Base-by-base conservation (phyloP, 2,888 invertebrate genomes). In the Torymus tubicola region DNA sequence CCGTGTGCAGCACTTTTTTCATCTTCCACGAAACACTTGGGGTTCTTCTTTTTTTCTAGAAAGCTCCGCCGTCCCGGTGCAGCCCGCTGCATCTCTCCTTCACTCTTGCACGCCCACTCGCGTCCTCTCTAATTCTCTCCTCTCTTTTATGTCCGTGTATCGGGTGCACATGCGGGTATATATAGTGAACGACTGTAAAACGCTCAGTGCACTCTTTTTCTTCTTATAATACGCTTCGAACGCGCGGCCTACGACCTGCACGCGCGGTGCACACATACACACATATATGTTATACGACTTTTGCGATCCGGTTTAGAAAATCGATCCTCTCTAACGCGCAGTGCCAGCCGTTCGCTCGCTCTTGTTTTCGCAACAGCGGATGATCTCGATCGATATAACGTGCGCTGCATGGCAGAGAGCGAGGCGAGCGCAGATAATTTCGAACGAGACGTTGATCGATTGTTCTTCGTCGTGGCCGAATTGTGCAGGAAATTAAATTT, bases 391-490 rank as follows among this genome's bases (percentile, higher is more conserved):
- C 31, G 31, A 68, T 72, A 57, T 77, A 77, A 64, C 53, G 69
- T 42, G 42, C 42, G 16, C 1, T 12, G 52, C 0, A 16, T 12
- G 53, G 31, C 16, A 12, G 31, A 63, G 67, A 14, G n/a, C 5
- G 31, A 18, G 16, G 24, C 8, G 60, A 42, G 71, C 68, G 31
- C 42, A 65, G 65, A 75, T 80, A 74, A 80, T 81, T 78, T 78
- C 70, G 77, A 78, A 81, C 67, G 78, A 78, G 81, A 81, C 78
- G 60, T 75, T 78, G 81, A 81, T 81, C 78, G 81, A 81, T 78
- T 63, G 81, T 76, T 71, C 31, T 18, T 63, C 67, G 14, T 53
- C 55, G 5, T 57, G 24, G 57, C 60, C 74, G 69, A 73, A 73
- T 77, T 64, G 53, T 65, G 81, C 71, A 61, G 78, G 81, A 81